A percentile compares a stretch with the other conserved stretches of the same genome.
Conservation (phyloP, 2,797 vertebrate genomes). For the Darevskia mixta region DNA sequence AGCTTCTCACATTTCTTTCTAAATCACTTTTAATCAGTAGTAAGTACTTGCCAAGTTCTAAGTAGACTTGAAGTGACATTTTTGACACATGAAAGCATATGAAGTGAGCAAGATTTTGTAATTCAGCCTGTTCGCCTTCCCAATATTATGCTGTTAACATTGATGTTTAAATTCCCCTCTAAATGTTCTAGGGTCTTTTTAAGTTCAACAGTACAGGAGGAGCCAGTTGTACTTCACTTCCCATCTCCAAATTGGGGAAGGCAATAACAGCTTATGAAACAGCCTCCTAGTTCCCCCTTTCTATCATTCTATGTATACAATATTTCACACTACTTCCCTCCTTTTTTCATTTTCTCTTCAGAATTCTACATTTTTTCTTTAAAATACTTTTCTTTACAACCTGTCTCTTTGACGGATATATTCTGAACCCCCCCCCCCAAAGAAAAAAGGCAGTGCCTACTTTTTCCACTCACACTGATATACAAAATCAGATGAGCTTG, state of each 20-base stretch:
- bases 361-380: not conserved
- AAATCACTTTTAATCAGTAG: slow-evolving; percentile 3
- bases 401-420: not conserved
- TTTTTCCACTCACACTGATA: too few relatives aligned
- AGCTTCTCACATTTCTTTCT: slow-evolving; percentile 18
- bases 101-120: not conserved
- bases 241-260: not conserved
- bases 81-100: slow-evolving; percentile 11
- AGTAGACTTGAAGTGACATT: not conserved
- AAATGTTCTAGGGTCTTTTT: not conserved
- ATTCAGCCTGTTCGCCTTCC: slow-evolving; percentile 10
- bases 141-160: not conserved
- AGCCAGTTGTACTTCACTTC: not conserved
- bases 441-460: not conserved
- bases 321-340: not conserved
- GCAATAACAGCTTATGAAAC: not conserved
- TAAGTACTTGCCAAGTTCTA: slow-evolving; percentile 12
- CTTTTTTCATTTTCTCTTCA: not conserved
- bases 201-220: not conserved
- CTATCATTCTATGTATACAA: not conserved
- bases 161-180: slow-evolving; percentile 17
- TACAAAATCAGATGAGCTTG: not conserved
- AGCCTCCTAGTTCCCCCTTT: not conserved
- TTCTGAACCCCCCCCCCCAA: too few relatives aligned
- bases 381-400: not conserved